These are phyloP conservation scores for Hemibagrus guttatus DNA, from an alignment of 2,797 vertebrate species.

Conservation along the genomic window DNA sequence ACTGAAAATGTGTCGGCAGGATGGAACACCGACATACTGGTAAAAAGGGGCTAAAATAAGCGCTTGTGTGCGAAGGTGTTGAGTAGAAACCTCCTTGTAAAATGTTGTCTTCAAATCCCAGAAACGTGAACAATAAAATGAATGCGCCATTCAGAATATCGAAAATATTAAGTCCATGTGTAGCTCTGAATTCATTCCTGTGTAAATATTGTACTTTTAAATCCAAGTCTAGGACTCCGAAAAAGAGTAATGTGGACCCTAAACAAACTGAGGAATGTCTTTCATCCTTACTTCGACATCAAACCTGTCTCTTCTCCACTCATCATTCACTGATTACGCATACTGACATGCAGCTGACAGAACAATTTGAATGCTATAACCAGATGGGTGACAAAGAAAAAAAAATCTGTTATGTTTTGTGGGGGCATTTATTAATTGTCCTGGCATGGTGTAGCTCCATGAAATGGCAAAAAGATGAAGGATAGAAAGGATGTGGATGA, in stretches of 20 bases:
- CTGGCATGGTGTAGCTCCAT: background rate
- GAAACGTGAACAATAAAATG: background rate
- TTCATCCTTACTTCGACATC: background rate
- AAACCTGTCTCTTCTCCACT: background rate
- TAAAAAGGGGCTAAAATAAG: too few species aligned
- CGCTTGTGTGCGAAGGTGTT: too few species aligned
- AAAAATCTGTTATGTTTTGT: background rate
- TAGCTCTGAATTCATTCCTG: background rate
- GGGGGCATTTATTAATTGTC: background rate
- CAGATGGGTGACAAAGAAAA: background rate
- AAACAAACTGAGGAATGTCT: background rate
- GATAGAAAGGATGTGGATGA: background rate
- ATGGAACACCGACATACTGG: too few species aligned
- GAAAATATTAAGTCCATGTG: background rate
- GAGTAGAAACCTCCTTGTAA: background rate
- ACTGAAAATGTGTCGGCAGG: too few species aligned
- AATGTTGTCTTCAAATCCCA: background rate
- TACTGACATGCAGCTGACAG: background rate
- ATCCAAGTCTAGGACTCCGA: too few species aligned
- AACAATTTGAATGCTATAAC: background rate
- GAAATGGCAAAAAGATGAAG: background rate
- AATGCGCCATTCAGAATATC: background rate
- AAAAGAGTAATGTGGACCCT: too few species aligned
- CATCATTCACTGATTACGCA: background rate
- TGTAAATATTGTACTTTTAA: background rate